Evolutionary conservation across 2,113 vertebrate species (phyloP).

Genomic region (Ramphastos sulfuratus): DNA sequence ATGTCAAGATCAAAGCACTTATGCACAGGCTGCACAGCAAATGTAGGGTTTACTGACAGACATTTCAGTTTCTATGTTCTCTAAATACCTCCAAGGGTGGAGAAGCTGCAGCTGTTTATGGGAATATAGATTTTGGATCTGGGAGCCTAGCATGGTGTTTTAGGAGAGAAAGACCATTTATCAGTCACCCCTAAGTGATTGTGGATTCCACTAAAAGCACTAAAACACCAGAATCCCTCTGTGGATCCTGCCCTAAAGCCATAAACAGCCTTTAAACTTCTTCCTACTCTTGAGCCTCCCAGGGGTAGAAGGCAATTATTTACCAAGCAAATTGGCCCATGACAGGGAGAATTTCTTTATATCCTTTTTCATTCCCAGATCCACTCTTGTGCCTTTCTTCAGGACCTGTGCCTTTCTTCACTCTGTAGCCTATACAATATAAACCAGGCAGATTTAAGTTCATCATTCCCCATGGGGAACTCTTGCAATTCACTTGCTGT

Average conservation of each 20-base stretch:
- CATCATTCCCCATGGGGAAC: slow-evolving; percentile 41
- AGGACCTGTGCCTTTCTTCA: slow-evolving; percentile 17
- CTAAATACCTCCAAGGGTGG: background rate
- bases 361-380: background rate
- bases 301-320: slow-evolving; percentile 61
- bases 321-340: slow-evolving; percentile 54
- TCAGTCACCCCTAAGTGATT: background rate
- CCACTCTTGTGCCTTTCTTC: slow-evolving; percentile 16
- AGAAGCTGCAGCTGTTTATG: background rate
- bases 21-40: background rate
- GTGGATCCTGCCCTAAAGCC: slow-evolving; percentile 19
- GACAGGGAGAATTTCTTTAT: slow-evolving; percentile 34
- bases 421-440: slow-evolving; percentile 53
- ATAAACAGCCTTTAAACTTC: slow-evolving; percentile 55
- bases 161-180: background rate
- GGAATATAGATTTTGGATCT: background rate
- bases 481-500: slow-evolving; percentile 74
- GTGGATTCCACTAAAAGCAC: background rate
- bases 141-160: background rate
- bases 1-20: background rate
- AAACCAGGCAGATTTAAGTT: slow-evolving; percentile 54
- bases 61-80: background rate
- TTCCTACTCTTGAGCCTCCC: background rate
- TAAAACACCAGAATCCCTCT: background rate
- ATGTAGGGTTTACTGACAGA: background rate